These are phyloP conservation scores for Oasisia sp. DNA, from an alignment of 2,888 invertebrate species.

Conservation along the genomic window DNA sequence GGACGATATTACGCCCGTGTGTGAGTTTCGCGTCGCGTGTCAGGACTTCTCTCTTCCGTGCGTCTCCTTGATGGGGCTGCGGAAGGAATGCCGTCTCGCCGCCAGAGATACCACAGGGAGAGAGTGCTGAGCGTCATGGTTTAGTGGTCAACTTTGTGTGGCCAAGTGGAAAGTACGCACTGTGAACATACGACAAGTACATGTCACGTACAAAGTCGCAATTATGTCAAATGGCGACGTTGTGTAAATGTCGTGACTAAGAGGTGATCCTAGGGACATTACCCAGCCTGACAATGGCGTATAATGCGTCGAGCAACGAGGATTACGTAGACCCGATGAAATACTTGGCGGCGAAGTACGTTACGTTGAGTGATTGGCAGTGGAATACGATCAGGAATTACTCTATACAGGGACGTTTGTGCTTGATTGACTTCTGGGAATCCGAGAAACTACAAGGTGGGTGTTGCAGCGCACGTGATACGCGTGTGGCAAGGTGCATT, in stretches of 20 bases:
- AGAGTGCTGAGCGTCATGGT: background rate
- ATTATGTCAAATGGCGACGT: background rate
- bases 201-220: background rate
- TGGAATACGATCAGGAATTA: background rate
- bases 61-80: background rate
- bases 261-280: background rate
- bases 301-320: background rate
- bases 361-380: background rate
- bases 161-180: background rate
- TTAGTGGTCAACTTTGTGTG: background rate
- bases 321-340: background rate
- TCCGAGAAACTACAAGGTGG: background rate
- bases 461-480: background rate
- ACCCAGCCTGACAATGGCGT: background rate
- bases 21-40: conserved; percentile 6
- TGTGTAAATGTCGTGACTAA: background rate
- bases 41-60: background rate
- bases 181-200: background rate
- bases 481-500: background rate
- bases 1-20: background rate
- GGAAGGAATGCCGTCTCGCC: background rate
- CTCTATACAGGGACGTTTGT: background rate
- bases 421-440: background rate
- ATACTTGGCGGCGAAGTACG: background rate
- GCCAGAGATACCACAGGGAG: background rate